A percentile compares a stretch with the other conserved stretches of the same genome.
phyloP scores from a whole-genome alignment of 2,797 vertebrate species.

The Cuniculus paca region DNA sequence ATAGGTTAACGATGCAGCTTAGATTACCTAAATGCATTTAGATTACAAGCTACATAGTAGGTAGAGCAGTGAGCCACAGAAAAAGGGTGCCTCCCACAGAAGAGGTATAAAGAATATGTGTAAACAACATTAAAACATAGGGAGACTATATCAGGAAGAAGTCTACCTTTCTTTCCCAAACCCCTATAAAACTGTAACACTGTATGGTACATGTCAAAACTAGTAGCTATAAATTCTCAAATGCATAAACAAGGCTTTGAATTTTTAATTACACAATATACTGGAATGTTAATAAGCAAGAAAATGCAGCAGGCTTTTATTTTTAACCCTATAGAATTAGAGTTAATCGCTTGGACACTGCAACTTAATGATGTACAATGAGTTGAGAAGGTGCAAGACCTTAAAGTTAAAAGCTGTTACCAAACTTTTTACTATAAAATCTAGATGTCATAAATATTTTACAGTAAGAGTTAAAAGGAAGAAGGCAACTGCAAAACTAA shows the following conservation, averaged over 20 bases:
- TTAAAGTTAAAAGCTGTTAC: constrained; percentile 67
- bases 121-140: constrained; percentile 38
- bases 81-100: constrained; percentile 59
- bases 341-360: constrained; percentile 68
- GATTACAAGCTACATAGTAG: constrained; percentile 62
- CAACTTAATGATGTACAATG: constrained; percentile 66
- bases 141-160: constrained; percentile 21
- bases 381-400: constrained; percentile 66
- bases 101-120: constrained; percentile 25
- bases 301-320: constrained; percentile 71
- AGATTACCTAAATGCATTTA: constrained; percentile 65
- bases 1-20: constrained; percentile 75
- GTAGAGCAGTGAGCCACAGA: constrained; percentile 31
- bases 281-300: constrained; percentile 82
- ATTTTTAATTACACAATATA: constrained; percentile 82
- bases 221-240: constrained; percentile 75
- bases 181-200: constrained; percentile 67
- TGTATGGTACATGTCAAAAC: constrained; percentile 78
- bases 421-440: constrained; percentile 60
- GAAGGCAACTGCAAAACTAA: constrained; percentile 16
- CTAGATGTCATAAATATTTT: constrained; percentile 19
- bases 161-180: constrained; percentile 70
- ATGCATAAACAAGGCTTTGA: constrained; percentile 81
- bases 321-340: constrained; percentile 59
- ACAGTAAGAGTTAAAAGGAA: constrained; percentile 12